phyloP scores from a whole-genome alignment of 2,797 vertebrate genomes.

The Cirrhinus molitorella region DNA sequence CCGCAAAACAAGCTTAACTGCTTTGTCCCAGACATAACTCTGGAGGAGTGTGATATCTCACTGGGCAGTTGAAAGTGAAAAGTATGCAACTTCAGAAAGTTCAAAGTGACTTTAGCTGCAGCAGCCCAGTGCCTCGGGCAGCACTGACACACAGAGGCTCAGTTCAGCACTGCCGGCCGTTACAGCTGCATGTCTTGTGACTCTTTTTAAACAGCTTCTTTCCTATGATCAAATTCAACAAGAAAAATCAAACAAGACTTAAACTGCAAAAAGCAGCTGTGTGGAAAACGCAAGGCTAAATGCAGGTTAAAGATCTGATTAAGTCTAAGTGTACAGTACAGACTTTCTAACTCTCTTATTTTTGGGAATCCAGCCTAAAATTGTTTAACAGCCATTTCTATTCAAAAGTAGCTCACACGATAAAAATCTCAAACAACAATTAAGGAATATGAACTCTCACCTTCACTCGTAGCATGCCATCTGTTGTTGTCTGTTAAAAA shows the following conservation, averaged over 20 bases:
- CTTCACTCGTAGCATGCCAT: constrained; percentile 58
- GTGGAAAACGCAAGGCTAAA: constrained; percentile 63
- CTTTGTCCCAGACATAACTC: background rate
- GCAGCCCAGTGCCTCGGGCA: constrained; percentile 61
- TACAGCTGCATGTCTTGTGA: constrained; percentile 71
- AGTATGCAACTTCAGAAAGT: constrained; percentile 42
- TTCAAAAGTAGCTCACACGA: background rate
- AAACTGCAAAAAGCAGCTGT: constrained; percentile 19
- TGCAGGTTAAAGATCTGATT: constrained; percentile 25
- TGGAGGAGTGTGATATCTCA: constrained; percentile 7
- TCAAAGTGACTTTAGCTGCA: constrained; percentile 61
- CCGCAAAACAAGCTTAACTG: background rate
- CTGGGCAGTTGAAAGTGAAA: constrained; percentile 28
- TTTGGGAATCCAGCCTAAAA: background rate
- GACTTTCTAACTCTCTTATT: background rate
- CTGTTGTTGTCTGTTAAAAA: constrained; percentile 70
- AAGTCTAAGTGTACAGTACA: background rate
- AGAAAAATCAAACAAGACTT: constrained; percentile 30
- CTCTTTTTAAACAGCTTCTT: constrained; percentile 60
- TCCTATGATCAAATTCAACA: constrained; percentile 46
- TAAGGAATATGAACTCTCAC: constrained; percentile 45
- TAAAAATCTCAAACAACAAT: background rate
- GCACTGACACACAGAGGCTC: constrained; percentile 60
- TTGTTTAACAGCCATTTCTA: background rate
- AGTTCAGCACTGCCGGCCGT: constrained; percentile 62